Conservation (phyloP, 2,888 invertebrate genomes). For the Herminia tarsipennalis region DNA sequence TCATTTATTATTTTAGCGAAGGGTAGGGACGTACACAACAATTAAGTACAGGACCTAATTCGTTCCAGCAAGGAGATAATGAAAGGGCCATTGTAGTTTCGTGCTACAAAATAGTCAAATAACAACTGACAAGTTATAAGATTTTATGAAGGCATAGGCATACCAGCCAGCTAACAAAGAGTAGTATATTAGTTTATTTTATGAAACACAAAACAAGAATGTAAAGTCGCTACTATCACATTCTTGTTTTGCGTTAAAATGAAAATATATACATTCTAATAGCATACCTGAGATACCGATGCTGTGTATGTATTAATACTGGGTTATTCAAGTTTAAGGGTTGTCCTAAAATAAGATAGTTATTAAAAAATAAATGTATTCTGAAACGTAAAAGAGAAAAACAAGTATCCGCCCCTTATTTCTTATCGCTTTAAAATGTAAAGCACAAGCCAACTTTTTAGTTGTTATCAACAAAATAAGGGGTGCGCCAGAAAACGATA, state of each 20-base stretch:
- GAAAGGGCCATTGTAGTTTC: no score
- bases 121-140: no score
- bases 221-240: no score
- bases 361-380: constrained; percentile 21
- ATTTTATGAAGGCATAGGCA: no score
- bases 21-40: no score
- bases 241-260: neutral
- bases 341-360: neutral
- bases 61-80: no score
- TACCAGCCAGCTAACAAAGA: no score
- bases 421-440: constrained; percentile 23
- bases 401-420: constrained; percentile 18
- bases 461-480: constrained; percentile 13
- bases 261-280: constrained; percentile 18
- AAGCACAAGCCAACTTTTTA: constrained; percentile 17
- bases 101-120: no score
- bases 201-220: no score
- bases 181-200: no score
- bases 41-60: no score
- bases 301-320: neutral
- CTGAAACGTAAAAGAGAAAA: constrained; percentile 21
- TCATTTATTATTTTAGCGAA: no score
- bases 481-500: constrained; percentile 16
- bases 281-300: constrained; percentile 14
- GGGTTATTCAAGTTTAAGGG: constrained; percentile 5